Evolutionary conservation across 2,113 vertebrate genomes (phyloP).

Genomic region (Blennius ocellaris): DNA sequence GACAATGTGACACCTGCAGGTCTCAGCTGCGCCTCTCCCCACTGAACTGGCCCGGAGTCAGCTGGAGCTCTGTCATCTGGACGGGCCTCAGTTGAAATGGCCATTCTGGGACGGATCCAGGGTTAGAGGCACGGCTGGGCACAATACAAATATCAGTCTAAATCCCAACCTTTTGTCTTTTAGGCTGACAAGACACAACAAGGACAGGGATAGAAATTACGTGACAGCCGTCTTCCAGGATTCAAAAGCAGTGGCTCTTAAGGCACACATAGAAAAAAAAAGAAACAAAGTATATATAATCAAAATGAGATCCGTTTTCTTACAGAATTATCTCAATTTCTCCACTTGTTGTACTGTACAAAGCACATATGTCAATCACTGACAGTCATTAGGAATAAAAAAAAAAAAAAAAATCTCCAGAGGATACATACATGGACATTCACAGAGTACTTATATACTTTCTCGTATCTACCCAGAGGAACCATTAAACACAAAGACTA

Average conservation of each 20-base stretch:
- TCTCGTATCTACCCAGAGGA: no score
- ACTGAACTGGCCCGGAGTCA: conserved; percentile 73
- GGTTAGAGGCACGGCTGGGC: conserved; percentile 36
- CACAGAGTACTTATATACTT: no score
- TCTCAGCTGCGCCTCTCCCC: conserved; percentile 71
- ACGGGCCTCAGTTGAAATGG: conserved; percentile 44
- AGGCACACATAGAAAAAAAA: neutral
- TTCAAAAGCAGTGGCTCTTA: conserved; percentile 11
- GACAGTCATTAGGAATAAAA: no score
- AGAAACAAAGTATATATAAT: neutral
- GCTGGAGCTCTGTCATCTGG: conserved; percentile 73
- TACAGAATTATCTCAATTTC: neutral
- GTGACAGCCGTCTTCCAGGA: conserved; percentile 6
- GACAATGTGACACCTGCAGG: conserved; percentile 79
- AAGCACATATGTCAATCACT: no score
- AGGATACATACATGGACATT: no score
- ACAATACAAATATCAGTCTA: conserved; percentile 50
- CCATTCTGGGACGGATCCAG: conserved; percentile 58
- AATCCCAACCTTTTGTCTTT: conserved; percentile 52
- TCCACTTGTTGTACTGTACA: no score
- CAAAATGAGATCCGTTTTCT: neutral
- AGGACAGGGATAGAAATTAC: conserved; percentile 17
- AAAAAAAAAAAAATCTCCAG: no score
- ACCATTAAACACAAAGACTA: no score
- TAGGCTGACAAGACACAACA: conserved; percentile 20